A percentile compares a stretch with the other conserved stretches of the same genome.
Conservation (phyloP, 2,797 vertebrate species). For the Coranthus polyacanthus region DNA sequence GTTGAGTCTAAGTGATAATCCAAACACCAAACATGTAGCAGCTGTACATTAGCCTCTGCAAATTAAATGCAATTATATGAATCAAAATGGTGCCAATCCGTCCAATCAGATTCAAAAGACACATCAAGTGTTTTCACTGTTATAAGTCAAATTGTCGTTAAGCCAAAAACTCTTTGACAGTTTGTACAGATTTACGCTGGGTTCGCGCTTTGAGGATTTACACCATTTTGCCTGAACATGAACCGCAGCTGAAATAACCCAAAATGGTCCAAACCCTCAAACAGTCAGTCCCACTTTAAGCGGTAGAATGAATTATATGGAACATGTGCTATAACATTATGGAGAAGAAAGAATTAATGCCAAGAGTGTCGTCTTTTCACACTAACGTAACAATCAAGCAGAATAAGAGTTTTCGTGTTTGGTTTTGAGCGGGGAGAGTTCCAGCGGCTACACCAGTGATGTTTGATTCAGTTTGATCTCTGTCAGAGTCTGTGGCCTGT, state of each 20-base stretch:
- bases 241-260: slow-evolving; percentile 80
- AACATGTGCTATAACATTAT: slow-evolving; percentile 35
- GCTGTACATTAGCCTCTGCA: slow-evolving; percentile 14
- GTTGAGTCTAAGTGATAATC: slow-evolving; percentile 21
- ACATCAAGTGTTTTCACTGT: slow-evolving; percentile 41
- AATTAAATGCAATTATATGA: slow-evolving; percentile 9
- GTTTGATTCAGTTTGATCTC: slow-evolving; percentile 45
- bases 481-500: slow-evolving; percentile 49
- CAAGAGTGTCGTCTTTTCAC: slow-evolving; percentile 22
- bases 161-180: slow-evolving; percentile 66
- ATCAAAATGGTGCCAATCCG: background rate
- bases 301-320: slow-evolving; percentile 40
- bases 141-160: slow-evolving; percentile 60
- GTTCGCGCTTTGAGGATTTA: slow-evolving; percentile 67
- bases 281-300: slow-evolving; percentile 54
- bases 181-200: slow-evolving; percentile 63
- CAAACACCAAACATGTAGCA: slow-evolving; percentile 6
- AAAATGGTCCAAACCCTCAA: slow-evolving; percentile 66
- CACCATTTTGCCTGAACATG: slow-evolving; percentile 66
- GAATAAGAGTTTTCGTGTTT: slow-evolving; percentile 31
- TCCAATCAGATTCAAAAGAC: slow-evolving; percentile 38
- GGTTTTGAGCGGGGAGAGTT: slow-evolving; percentile 16
- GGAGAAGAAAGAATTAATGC: background rate
- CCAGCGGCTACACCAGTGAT: slow-evolving; percentile 6
- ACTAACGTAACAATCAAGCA: slow-evolving; percentile 28